These are phyloP conservation scores for Anolis sagrei DNA, from an alignment of 2,113 vertebrate genomes.

Conservation along the genomic window DNA sequence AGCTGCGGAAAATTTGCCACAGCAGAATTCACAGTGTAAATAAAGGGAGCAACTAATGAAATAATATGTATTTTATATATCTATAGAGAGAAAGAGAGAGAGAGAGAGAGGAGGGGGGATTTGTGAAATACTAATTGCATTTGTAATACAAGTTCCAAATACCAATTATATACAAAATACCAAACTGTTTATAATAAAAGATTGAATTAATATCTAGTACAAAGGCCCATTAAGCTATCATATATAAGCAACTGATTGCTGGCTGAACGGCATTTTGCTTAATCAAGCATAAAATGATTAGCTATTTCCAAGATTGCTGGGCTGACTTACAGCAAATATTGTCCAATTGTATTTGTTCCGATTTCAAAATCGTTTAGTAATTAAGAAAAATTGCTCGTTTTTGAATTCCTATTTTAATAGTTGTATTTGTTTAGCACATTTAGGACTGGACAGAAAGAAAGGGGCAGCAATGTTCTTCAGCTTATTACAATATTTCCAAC, in stretches of 20 bases:
- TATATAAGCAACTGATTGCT: constrained; percentile 70
- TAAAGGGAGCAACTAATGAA: constrained; percentile 52
- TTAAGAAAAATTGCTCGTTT: not conserved
- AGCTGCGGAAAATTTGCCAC: constrained; percentile 53
- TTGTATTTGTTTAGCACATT: not conserved
- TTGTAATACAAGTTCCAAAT: constrained; percentile 63
- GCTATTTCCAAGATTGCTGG: constrained; percentile 63
- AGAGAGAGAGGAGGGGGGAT: no score
- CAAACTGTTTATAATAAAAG: constrained; percentile 60
- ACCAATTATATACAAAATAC: constrained; percentile 22
- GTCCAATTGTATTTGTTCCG: constrained; percentile 41
- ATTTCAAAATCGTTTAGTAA: constrained; percentile 39
- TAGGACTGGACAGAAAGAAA: not conserved
- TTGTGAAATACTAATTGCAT: constrained; percentile 57
- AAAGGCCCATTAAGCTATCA: constrained; percentile 49
- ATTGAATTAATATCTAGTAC: constrained; percentile 48
- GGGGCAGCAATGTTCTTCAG: not conserved
- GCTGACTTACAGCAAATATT: constrained; percentile 61
- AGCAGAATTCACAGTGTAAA: constrained; percentile 46
- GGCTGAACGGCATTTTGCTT: constrained; percentile 58
- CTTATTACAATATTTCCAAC: not conserved
- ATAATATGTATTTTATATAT: constrained; percentile 10
- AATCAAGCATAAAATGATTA: constrained; percentile 58
- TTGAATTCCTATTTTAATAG: not conserved
- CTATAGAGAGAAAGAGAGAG: not conserved